phyloP scores from a whole-genome alignment of 2,113 vertebrate genomes.

The Heliornis fulica region DNA sequence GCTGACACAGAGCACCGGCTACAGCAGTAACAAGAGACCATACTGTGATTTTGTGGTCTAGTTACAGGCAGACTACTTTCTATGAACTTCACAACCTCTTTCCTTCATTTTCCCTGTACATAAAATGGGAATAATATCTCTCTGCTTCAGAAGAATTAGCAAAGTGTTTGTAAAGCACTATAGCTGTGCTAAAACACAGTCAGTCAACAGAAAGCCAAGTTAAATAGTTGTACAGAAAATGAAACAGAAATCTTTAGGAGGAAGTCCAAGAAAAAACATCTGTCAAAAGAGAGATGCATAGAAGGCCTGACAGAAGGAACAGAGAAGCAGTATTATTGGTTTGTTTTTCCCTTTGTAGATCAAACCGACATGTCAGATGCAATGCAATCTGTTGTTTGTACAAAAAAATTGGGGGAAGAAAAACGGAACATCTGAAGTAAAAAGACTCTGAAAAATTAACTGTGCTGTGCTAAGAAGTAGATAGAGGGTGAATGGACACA shows the following conservation, averaged over 20 bases:
- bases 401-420: conserved; percentile 5
- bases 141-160: background rate
- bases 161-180: background rate
- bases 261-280: conserved; percentile 4
- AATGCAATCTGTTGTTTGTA: conserved; percentile 62
- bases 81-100: background rate
- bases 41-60: background rate
- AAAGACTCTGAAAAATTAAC: background rate
- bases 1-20: background rate
- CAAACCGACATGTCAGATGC: background rate
- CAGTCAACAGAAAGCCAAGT: background rate
- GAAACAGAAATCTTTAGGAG: background rate
- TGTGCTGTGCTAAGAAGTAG: background rate
- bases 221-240: background rate
- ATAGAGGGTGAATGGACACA: background rate
- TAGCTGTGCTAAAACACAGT: background rate
- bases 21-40: background rate
- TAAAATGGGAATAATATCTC: background rate
- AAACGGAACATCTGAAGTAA: conserved; percentile 20
- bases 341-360: conserved; percentile 34
- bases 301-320: conserved; percentile 33
- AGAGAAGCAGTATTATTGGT: conserved; percentile 17
- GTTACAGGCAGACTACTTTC: background rate
- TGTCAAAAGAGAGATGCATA: background rate
- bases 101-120: background rate